Evolutionary conservation across 1,140 invertebrate genomes (phyloP).

Genomic region (Drosophila murphyi): DNA sequence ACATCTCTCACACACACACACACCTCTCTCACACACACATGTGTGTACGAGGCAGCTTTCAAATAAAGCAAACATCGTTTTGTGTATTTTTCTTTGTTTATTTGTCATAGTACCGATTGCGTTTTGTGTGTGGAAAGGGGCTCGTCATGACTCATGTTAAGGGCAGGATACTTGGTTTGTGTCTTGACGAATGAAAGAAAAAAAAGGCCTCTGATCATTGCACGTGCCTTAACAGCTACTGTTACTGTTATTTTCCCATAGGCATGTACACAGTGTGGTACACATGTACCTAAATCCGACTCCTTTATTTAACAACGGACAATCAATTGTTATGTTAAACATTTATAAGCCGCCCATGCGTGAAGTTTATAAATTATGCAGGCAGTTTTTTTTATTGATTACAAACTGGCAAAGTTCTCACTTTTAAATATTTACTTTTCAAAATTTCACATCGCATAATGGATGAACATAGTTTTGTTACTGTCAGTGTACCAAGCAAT

Average conservation of each 20-base stretch:
- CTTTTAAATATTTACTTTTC: not conserved
- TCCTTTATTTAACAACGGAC: too few species aligned
- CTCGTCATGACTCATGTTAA: constrained; percentile 42
- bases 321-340: too few species aligned
- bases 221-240: too few species aligned
- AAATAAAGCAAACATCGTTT: constrained; percentile 1
- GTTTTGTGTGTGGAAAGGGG: constrained; percentile 5
- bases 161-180: constrained; percentile 11
- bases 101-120: not conserved
- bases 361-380: too few species aligned
- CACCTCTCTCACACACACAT: not conserved
- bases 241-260: too few species aligned
- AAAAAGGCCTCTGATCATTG: too few species aligned
- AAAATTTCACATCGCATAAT: not conserved
- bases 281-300: too few species aligned
- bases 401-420: not conserved
- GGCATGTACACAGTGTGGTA: too few species aligned
- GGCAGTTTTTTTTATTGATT: too few species aligned
- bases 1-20: constrained; percentile 8
- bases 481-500: not conserved
- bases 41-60: constrained; percentile 3
- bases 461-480: not conserved
- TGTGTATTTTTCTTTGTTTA: constrained; percentile 14
- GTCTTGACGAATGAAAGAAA: constrained; percentile 15
- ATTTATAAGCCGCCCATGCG: too few species aligned